A percentile compares a stretch with the other conserved stretches of the same genome.
Evolutionary conservation across 2,797 vertebrate genomes (phyloP).

Genomic region (Columba guinea): DNA sequence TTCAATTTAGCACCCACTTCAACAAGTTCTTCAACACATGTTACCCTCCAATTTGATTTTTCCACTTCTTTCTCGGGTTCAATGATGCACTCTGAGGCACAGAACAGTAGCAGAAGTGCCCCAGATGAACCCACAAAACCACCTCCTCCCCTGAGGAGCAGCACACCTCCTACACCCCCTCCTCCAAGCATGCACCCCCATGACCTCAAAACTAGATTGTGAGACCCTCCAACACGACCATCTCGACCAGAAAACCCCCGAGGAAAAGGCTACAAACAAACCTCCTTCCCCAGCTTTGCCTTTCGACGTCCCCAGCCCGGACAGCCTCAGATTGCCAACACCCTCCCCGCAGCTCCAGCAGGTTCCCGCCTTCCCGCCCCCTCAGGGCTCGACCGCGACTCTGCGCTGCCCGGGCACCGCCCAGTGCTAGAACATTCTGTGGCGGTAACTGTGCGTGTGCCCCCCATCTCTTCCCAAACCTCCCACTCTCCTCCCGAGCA

Average conservation of each 20-base stretch:
- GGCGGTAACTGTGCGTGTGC: rapidly evolving
- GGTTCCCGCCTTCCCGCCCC: rapidly evolving
- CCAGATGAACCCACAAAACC: rapidly evolving
- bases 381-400: rapidly evolving
- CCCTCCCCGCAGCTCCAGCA: rapidly evolving
- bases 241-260: rapidly evolving
- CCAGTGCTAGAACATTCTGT: not conserved
- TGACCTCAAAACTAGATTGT: rapidly evolving
- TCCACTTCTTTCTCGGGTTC: not conserved
- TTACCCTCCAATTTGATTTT: not conserved
- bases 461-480: rapidly evolving
- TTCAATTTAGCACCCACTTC: not conserved
- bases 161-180: not conserved
- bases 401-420: not conserved
- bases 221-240: not conserved
- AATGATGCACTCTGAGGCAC: rapidly evolving
- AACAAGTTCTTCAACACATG: not conserved
- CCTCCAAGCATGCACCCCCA: not conserved
- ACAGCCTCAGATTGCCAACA: rapidly evolving
- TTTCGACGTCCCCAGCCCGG: rapidly evolving
- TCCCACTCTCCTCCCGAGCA: rapidly evolving
- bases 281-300: not conserved
- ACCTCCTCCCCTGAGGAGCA: rapidly evolving
- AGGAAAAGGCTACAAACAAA: not conserved
- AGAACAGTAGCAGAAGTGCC: rapidly evolving